Evolutionary conservation across 2,113 vertebrate genomes (phyloP), one percentile per base, ranked within the genome.

Genomic region (Ahaetulla prasina): DNA sequence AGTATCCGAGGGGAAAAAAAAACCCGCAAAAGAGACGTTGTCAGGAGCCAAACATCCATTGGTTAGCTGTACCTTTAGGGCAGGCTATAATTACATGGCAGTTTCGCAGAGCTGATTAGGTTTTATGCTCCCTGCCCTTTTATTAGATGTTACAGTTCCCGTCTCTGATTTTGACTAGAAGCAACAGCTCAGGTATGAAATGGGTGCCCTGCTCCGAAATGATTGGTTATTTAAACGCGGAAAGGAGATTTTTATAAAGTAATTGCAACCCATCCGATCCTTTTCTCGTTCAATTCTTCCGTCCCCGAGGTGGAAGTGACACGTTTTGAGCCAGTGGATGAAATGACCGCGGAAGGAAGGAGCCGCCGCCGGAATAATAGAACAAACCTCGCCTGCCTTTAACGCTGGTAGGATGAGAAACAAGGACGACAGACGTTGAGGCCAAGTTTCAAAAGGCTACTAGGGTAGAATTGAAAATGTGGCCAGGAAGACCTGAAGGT

Each of bases 151-250:
- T 93, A 86, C 91, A 95, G 94, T 92, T 95, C 95, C 95, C 93
- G 94, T 95, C 95, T 39, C 0, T 45, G 80, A 85, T 95, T 96
- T 91, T 95, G 95, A 94, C 94, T 96, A 94, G 96, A 93, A 95
- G 92, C 88, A 85, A n/a, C 95, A 94, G 95, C 96, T 96, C 95
- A 94, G 94, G 94, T 94, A 74, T 49, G 60, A 94, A 90, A 94
- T 91, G 86, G 86, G 89, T 92, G 94, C 94, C 94, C 94, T 90
- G 93, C 93, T 89, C 88, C 93, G 91, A 90, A 94, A 95, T 93
- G 85, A 95, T 92, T 53, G 90, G 92, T 92, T 95, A 88, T 57
- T 87, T 55, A 87, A 92, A 39, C 22, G 2, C 0, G 54, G 87
- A 93, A 85, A 91, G 91, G 94, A 89, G 55, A 1, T 91, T 95